These are phyloP conservation scores for Pachyuromys duprasi DNA, from an alignment of 2,797 vertebrate species.

Conservation along the genomic window DNA sequence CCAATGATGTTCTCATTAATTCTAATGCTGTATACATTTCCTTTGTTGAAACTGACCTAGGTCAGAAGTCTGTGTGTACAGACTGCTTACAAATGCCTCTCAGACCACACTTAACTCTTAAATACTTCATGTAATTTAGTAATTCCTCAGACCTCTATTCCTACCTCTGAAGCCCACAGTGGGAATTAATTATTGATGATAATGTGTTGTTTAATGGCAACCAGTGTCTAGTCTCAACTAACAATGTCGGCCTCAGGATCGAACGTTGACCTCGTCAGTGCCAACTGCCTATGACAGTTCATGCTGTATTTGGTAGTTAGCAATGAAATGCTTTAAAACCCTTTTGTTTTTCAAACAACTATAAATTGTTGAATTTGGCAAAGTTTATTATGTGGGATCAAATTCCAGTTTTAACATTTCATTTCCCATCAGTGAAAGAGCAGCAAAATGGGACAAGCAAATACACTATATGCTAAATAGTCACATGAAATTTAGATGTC, in stretches of 20 bases:
- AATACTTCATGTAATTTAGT: neutral
- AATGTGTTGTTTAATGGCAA: conserved; percentile 30
- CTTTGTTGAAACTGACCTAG: neutral
- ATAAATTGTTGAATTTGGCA: neutral
- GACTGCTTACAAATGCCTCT: neutral
- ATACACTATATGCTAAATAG: neutral
- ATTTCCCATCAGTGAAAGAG: neutral
- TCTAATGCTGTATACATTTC: neutral
- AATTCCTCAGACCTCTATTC: neutral
- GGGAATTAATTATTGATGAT: neutral
- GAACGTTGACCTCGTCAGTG: neutral
- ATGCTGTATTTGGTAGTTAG: neutral
- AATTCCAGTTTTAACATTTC: neutral
- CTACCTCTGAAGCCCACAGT: neutral
- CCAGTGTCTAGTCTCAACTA: neutral
- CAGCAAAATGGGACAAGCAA: neutral
- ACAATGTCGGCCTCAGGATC: neutral
- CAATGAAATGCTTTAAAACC: neutral
- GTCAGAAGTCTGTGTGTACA: neutral
- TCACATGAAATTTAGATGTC: conserved; percentile 12
- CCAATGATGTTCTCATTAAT: neutral
- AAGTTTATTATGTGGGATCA: neutral
- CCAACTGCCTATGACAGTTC: neutral
- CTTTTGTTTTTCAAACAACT: conserved; percentile 11
- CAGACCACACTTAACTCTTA: neutral